Evolutionary conservation across 2,113 vertebrate species (phyloP), one percentile per base, ranked within the genome.

Genomic region (Oryzias curvinotus): DNA sequence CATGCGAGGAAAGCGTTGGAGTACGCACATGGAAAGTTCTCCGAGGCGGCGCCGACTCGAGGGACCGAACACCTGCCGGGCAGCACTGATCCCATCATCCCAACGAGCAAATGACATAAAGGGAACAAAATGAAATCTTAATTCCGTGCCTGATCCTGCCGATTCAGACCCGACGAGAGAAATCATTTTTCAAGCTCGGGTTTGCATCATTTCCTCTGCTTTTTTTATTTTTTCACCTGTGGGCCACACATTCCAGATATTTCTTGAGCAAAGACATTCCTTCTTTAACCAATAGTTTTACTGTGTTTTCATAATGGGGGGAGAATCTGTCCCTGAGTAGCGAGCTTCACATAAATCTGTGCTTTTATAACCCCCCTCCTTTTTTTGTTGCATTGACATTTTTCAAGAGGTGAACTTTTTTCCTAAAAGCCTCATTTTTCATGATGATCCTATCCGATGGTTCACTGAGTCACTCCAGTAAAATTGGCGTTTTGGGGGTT

Each of bases 151-250:
- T n/a, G n/a, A n/a, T n/a, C n/a, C n/a, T n/a, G 7, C 69, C 59
- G 62, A 56, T 49, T 44, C 69, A 80, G 68, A 74, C 75, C 43
- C 65, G 60, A 64, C 64, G 46, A 53, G 73, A 44, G 66, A 47
- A 77, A 79, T 66, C 7, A 46, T 64, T 61, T 36, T 50, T n/a
- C 44, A 65, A 75, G 73, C 78, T 72, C 17, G 1, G 19, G 64
- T 71, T 86, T 90, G 73, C 76, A 81, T 90, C 77, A 85, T 88
- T 89, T 88, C 86, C 87, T 82, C 66, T 52, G 50, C 17, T 4
- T 26, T 78, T 54, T 65, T 71, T 67, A 18, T 42, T 41, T 48
- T 25, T 26, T 43, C 62, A 63, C 52, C 58, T 68, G 62, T 69
- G 67, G 56, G 52, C 59, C 71, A 53, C 36, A 68, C 55, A 77